These are phyloP conservation scores for Nemurella pictetii DNA, from an alignment of 2,888 invertebrate species.

Conservation along the genomic window DNA sequence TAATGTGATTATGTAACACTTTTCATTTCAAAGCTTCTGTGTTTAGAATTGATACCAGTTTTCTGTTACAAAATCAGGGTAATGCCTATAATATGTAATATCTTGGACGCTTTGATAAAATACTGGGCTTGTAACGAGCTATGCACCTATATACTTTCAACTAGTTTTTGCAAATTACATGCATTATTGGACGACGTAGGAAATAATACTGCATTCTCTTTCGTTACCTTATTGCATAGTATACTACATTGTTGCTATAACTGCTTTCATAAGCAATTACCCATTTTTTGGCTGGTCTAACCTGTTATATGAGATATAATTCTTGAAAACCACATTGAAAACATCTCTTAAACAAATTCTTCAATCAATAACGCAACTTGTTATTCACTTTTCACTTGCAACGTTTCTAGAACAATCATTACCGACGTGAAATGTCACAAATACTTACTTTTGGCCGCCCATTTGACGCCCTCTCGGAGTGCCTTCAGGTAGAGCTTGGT, in stretches of 20 bases:
- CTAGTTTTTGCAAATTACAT: background rate
- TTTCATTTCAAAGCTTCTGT: background rate
- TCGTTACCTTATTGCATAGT: background rate
- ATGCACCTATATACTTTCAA: background rate
- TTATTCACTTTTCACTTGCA: too few species aligned
- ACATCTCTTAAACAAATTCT: too few species aligned
- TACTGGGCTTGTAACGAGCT: background rate
- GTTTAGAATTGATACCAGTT: background rate
- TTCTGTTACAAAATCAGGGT: background rate
- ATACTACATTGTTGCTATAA: background rate
- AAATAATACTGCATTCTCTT: background rate
- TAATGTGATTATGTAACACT: background rate
- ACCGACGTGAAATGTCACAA: background rate
- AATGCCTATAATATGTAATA: background rate
- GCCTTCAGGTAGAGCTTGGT: slow-evolving; percentile 62
- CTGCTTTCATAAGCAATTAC: background rate
- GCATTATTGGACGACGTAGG: background rate
- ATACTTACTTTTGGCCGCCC: slow-evolving; percentile 80
- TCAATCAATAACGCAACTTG: too few species aligned
- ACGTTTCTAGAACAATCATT: too few species aligned
- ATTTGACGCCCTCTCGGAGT: slow-evolving; percentile 62
- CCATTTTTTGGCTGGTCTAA: background rate
- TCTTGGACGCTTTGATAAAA: too few species aligned
- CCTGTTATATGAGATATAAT: too few species aligned
- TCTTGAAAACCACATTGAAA: too few species aligned